Evolutionary conservation across 2,888 invertebrate species (phyloP).

Genomic region (Melanotus villosus): DNA sequence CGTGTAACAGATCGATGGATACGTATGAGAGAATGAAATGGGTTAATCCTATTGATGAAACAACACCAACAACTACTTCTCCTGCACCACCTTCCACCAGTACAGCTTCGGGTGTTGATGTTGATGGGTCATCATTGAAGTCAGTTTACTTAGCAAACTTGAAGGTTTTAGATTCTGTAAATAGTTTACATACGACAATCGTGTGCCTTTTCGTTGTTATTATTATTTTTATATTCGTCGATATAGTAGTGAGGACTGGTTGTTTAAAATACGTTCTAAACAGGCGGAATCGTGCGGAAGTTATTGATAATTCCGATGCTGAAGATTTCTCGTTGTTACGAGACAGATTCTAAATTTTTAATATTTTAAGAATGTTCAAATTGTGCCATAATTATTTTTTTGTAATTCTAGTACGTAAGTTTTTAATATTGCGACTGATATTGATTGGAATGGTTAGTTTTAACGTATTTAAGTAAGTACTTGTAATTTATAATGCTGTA

Average conservation of each 20-base stretch:
- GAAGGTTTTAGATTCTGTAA: slow-evolving; percentile 14
- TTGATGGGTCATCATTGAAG: neutral
- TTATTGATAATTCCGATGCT: slow-evolving; percentile 25
- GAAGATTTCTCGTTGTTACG: slow-evolving; percentile 30
- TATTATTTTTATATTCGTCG: slow-evolving; percentile 21
- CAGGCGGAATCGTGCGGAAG: neutral
- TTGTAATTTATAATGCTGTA: neutral
- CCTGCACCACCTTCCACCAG: too few relatives aligned
- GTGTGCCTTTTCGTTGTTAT: slow-evolving; percentile 27
- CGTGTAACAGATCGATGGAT: slow-evolving; percentile 37
- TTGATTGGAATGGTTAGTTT: neutral
- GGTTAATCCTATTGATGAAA: neutral
- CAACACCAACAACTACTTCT: neutral
- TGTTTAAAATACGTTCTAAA: neutral
- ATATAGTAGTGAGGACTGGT: slow-evolving; percentile 9
- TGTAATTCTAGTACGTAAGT: too few relatives aligned
- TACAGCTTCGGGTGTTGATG: too few relatives aligned
- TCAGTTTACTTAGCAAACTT: neutral
- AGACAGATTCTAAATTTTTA: neutral
- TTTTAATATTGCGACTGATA: too few relatives aligned
- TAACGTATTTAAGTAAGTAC: neutral
- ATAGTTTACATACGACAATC: slow-evolving; percentile 2
- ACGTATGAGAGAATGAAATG: slow-evolving; percentile 6
- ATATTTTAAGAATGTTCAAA: neutral
- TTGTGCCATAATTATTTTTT: slow-evolving; percentile 17